Percentiles rank a stretch among this genome's conserved stretches.
phyloP scores from a whole-genome alignment of 2,888 invertebrate genomes.

The Steromphala cineraria region DNA sequence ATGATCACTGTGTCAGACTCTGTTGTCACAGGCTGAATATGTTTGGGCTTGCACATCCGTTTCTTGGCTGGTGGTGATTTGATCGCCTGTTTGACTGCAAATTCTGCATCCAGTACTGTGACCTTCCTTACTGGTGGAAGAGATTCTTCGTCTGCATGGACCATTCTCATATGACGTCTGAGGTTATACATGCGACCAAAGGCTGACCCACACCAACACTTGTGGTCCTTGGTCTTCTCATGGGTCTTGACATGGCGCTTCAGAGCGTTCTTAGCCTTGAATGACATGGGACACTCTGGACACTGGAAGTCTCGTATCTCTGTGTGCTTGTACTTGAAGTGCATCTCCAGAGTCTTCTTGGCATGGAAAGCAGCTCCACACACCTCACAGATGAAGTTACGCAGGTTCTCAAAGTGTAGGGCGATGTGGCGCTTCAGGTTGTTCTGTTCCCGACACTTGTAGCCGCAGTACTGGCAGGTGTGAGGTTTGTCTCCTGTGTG shows the following conservation, averaged over 20 bases:
- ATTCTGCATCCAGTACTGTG: constrained; percentile 45
- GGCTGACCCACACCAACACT: constrained; percentile 58
- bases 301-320: constrained; percentile 68
- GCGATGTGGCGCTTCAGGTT: constrained; percentile 72
- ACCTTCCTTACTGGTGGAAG: constrained; percentile 58
- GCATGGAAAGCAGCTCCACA: constrained; percentile 74
- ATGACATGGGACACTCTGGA: constrained; percentile 60
- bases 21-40: constrained; percentile 14
- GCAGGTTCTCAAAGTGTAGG: constrained; percentile 65
- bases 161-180: constrained; percentile 56
- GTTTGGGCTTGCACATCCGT: constrained; percentile 24
- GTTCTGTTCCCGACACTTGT: constrained; percentile 66
- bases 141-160: constrained; percentile 55
- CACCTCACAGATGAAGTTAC: constrained; percentile 73
- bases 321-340: constrained; percentile 73
- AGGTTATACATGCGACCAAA: constrained; percentile 62
- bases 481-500: constrained; percentile 63
- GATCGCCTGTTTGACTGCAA: constrained; percentile 21
- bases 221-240: constrained; percentile 48
- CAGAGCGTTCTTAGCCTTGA: constrained; percentile 61
- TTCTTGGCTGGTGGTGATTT: constrained; percentile 33
- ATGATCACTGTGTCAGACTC: constrained; percentile 17
- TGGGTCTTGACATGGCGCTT: constrained; percentile 55
- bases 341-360: constrained; percentile 73
- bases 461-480: constrained; percentile 72